A percentile compares a stretch with the other conserved stretches of the same genome.
Evolutionary conservation across 2,797 vertebrate genomes (phyloP).

Genomic region (Xenopus petersii): DNA sequence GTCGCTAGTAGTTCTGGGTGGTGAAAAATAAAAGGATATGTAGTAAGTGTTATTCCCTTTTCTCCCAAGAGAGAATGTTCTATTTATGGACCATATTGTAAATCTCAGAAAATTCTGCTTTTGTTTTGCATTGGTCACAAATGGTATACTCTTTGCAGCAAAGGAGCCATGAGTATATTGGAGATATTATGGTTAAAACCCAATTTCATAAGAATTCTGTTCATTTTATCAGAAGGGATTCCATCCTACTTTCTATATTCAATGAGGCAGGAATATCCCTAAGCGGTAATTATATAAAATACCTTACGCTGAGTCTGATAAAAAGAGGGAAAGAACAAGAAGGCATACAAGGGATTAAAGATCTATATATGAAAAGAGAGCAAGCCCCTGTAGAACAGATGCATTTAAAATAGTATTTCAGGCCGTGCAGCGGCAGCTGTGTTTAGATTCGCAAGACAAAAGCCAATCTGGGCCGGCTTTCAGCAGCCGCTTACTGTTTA

Average conservation of each 20-base stretch:
- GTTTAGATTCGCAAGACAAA: slow-evolving; percentile 40
- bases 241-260: neutral
- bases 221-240: slow-evolving; percentile 1
- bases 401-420: slow-evolving; percentile 8
- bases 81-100: no score
- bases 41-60: no score
- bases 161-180: no score
- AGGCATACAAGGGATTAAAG: slow-evolving; percentile 25
- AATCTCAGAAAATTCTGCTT: no score
- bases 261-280: slow-evolving; percentile 6
- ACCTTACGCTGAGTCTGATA: slow-evolving; percentile 10
- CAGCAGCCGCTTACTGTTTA: slow-evolving; percentile 23
- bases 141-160: no score
- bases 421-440: slow-evolving; percentile 31
- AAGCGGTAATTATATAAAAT: slow-evolving; percentile 20
- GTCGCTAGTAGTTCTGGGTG: no score
- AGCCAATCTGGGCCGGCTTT: slow-evolving; percentile 4
- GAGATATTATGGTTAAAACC: neutral
- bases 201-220: neutral
- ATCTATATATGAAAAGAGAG: slow-evolving; percentile 20
- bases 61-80: no score
- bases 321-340: neutral
- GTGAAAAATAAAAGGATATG: no score
- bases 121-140: no score
- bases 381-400: slow-evolving; percentile 25